Percentiles rank a stretch among this genome's conserved stretches.
Conservation (phyloP, 2,888 invertebrate species). For the Drosophila mimica region DNA sequence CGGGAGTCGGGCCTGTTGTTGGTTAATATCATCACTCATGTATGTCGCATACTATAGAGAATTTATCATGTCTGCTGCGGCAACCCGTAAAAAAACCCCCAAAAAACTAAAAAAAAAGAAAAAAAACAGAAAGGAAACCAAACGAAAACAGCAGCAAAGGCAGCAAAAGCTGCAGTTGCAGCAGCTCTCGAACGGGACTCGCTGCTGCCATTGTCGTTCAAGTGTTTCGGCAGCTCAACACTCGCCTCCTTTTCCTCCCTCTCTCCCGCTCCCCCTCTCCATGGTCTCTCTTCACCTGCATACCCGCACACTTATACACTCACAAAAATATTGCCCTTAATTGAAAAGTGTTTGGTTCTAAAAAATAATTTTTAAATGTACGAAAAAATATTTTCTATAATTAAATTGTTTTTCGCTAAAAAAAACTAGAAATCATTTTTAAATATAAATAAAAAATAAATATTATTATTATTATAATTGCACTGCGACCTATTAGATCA, state of each 20-base stretch:
- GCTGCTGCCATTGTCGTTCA: conserved; percentile 68
- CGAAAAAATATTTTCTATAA: too few relatives aligned
- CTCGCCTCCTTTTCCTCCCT: not conserved
- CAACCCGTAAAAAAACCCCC: conserved; percentile 45
- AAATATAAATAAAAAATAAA: too few relatives aligned
- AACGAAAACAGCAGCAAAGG: not conserved
- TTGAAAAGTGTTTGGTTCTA: too few relatives aligned
- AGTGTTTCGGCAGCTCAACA: conserved; percentile 60
- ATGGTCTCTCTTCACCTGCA: not conserved
- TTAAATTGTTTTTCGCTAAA: too few relatives aligned
- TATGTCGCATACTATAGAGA: conserved; percentile 82
- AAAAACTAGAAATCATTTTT: too few relatives aligned
- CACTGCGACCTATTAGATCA: too few relatives aligned
- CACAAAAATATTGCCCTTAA: not conserved
- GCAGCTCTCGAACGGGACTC: conserved; percentile 25
- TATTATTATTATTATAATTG: not conserved
- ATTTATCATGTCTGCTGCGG: conserved; percentile 81
- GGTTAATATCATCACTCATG: conserved; percentile 83
- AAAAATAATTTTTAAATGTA: too few relatives aligned
- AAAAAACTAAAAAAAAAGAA: conserved; percentile 21
- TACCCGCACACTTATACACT: conserved; percentile 1
- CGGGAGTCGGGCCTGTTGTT: conserved; percentile 55
- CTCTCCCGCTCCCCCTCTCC: not conserved
- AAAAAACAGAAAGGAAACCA: conserved; percentile 1
- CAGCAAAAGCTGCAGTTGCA: conserved; percentile 3